Conservation (phyloP, 2,797 vertebrate genomes). For the Mormyrus hasselquistii region DNA sequence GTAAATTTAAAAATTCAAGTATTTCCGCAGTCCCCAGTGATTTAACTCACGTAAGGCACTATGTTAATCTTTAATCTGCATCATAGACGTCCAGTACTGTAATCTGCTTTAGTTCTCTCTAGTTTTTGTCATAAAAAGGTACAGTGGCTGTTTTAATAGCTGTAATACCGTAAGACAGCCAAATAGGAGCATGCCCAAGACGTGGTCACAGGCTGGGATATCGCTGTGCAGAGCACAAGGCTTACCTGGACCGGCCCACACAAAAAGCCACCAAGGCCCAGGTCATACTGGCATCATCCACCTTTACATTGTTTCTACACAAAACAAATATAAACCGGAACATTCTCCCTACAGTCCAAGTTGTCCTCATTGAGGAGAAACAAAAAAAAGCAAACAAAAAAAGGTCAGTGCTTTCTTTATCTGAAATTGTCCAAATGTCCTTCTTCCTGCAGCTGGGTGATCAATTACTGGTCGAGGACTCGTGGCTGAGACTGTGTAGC, state of each 20-base stretch:
- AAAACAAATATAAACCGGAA: conserved; percentile 9
- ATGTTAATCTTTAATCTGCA: conserved; percentile 2
- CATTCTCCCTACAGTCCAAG: conserved; percentile 8
- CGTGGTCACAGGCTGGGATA: neutral
- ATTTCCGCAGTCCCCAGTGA: conserved; percentile 53
- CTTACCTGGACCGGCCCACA: neutral
- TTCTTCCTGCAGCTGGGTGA: neutral
- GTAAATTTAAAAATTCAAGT: conserved; percentile 55
- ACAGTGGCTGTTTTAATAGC: conserved; percentile 1
- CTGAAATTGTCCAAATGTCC: conserved; percentile 9
- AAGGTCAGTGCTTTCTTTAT: neutral
- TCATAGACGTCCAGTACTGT: conserved; percentile 11
- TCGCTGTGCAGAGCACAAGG: neutral
- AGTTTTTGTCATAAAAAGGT: conserved; percentile 18
- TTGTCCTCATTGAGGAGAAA: conserved; percentile 10
- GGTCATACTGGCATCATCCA: neutral
- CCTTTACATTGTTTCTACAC: conserved; percentile 1
- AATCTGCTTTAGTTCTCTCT: conserved; percentile 26
- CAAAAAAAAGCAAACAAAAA: neutral
- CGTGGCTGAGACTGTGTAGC: conserved; percentile 77
- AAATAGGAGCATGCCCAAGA: neutral
- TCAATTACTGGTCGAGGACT: conserved; percentile 45
- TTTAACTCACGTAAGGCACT: conserved; percentile 63
- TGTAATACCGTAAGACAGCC: neutral
- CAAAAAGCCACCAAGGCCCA: neutral